Percentiles rank a stretch among this genome's conserved stretches.
Evolutionary conservation across 2,797 vertebrate genomes (phyloP).

Genomic region (Fringilla coelebs): DNA sequence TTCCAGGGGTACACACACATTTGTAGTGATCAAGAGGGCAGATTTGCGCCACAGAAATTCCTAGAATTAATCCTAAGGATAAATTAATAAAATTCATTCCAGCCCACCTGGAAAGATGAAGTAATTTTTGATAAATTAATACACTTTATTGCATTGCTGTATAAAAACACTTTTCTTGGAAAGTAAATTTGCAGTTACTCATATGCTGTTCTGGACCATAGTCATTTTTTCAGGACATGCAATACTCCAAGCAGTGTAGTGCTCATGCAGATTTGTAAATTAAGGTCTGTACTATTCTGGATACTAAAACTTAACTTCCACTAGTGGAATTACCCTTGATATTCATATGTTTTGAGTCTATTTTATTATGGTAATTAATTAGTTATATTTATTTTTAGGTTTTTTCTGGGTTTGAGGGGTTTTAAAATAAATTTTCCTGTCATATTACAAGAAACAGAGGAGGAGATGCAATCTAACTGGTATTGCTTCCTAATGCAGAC

Average conservation of each 20-base stretch:
- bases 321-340: not conserved
- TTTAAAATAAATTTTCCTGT: not conserved
- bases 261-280: not conserved
- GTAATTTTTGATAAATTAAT: not conserved
- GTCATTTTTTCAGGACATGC: not conserved
- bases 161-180: not conserved
- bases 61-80: not conserved
- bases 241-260: not conserved
- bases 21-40: not conserved
- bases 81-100: not conserved
- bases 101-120: not conserved
- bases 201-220: not conserved
- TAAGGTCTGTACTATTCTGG: not conserved
- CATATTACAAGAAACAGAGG: not conserved
- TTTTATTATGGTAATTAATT: not conserved
- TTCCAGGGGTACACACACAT: not conserved
- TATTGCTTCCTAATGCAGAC: not conserved
- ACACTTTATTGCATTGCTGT: not conserved
- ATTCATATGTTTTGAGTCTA: not conserved
- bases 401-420: fast-evolving
- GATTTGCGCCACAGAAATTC: not conserved
- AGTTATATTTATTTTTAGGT: not conserved
- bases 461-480: not conserved
- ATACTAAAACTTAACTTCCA: not conserved
- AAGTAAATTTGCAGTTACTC: not conserved